Evolutionary conservation across 2,113 vertebrate genomes (phyloP).

Genomic region (Petrocephalus zakoni): DNA sequence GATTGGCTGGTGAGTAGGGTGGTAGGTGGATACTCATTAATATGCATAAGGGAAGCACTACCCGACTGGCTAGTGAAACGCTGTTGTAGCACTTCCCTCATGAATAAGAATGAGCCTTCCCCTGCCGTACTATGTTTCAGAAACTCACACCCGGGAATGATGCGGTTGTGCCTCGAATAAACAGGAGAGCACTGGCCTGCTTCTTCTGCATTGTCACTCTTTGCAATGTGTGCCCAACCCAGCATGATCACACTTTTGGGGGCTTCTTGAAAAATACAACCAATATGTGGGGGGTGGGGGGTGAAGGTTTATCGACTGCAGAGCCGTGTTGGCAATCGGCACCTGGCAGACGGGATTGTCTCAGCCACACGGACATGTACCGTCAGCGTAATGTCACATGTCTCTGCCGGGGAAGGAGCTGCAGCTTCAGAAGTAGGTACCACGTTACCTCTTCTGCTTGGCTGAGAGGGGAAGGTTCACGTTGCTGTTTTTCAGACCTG

Average conservation of each 20-base stretch:
- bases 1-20: background rate
- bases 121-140: background rate
- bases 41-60: background rate
- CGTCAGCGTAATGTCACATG: background rate
- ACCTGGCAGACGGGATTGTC: background rate
- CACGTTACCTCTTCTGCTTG: background rate
- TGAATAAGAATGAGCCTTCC: background rate
- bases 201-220: background rate
- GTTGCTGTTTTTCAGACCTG: background rate
- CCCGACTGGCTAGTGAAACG: background rate
- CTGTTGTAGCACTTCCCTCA: background rate
- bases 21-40: background rate
- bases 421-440: background rate
- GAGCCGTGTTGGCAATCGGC: background rate
- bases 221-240: background rate
- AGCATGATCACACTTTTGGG: background rate
- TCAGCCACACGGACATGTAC: background rate
- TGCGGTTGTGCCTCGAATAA: background rate
- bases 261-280: background rate
- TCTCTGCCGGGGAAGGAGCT: background rate
- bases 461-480: background rate
- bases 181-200: background rate
- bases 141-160: background rate
- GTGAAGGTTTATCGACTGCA: background rate
- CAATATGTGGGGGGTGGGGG: background rate